A percentile compares a stretch with the other conserved stretches of the same genome.
Evolutionary conservation across 2,888 invertebrate species (phyloP).

Genomic region (Pantelozetes paolii): DNA sequence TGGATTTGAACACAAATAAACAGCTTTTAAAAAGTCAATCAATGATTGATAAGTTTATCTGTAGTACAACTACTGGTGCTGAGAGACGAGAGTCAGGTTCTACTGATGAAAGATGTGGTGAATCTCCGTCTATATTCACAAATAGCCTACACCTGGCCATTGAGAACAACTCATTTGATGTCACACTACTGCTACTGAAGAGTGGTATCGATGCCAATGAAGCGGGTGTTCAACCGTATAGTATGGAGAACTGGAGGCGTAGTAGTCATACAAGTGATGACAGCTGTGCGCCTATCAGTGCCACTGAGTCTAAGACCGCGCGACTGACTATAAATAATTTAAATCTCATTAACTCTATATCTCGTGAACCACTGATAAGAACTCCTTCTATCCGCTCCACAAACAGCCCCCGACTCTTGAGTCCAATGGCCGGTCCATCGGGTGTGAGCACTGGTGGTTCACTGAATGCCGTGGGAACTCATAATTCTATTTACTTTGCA

Average conservation of each 20-base stretch:
- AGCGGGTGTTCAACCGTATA: conserved; percentile 53
- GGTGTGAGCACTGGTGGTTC: not conserved
- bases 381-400: conserved; percentile 37
- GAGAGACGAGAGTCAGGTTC: conserved; percentile 29
- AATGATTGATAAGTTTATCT: conserved; percentile 6
- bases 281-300: conserved; percentile 24
- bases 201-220: conserved; percentile 60
- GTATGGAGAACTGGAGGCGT: conserved; percentile 40
- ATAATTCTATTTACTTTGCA: conserved; percentile 26
- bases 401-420: conserved; percentile 30
- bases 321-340: conserved; percentile 11
- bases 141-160: conserved; percentile 61
- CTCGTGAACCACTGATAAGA: conserved; percentile 38
- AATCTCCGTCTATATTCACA: conserved; percentile 56
- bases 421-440: conserved; percentile 23
- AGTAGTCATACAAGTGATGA: conserved; percentile 37
- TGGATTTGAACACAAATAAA: conserved; percentile 9
- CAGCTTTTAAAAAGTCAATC: conserved; percentile 11
- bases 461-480: not conserved
- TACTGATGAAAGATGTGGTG: conserved; percentile 43
- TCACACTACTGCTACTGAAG: conserved; percentile 57
- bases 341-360: not conserved
- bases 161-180: conserved; percentile 59
- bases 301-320: not conserved
- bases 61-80: not conserved